Evolutionary conservation across 2,797 vertebrate species (phyloP), one percentile per base, ranked within the genome.

Genomic region (Nyctibius grandis): DNA sequence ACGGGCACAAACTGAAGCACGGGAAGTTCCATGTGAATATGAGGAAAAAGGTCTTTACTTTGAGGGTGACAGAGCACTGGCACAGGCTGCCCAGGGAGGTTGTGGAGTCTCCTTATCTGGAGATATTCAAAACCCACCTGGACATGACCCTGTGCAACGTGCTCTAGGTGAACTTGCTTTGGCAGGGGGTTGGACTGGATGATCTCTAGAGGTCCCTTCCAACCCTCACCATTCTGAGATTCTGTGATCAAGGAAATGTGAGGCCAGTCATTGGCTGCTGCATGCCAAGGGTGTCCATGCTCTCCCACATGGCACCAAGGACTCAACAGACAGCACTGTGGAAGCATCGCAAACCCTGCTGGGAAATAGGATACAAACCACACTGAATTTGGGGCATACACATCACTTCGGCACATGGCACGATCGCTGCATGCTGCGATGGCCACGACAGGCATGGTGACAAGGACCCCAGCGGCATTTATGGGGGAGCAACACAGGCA

Each of bases 221-320:
- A n/a, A n/a, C n/a, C n/a, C n/a, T n/a, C n/a, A n/a, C n/a, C n/a
- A n/a, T n/a, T n/a, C n/a, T n/a, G n/a, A n/a, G n/a, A n/a, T n/a
- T n/a, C n/a, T n/a, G n/a, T n/a, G n/a, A n/a, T n/a, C 42, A 68
- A 40, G 69, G 54, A 26, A 51, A 34, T 2, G 18, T 2, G 54
- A 36, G n/a, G 42, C 15, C 20, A 6, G 23, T 17, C 1, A 1
- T 9, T 2, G 0, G 29, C n/a, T 34, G 42, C 16, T 36, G 47
- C 1, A 0, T 33, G 5, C 20, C 4, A 1, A 9, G 56, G 17
- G 9, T 8, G 9, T 8, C 34, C 42, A 1, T 0, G 2, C 17
- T 51, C 7, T 50, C 19, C 20, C 48, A 15, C 1, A 0, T 6
- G 45, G 57, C 47, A 9, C 9, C 2, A 1, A 51, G 48, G 16